Base-by-base conservation (phyloP, 2,113 vertebrate species). In the Osmerus mordax region DNA sequence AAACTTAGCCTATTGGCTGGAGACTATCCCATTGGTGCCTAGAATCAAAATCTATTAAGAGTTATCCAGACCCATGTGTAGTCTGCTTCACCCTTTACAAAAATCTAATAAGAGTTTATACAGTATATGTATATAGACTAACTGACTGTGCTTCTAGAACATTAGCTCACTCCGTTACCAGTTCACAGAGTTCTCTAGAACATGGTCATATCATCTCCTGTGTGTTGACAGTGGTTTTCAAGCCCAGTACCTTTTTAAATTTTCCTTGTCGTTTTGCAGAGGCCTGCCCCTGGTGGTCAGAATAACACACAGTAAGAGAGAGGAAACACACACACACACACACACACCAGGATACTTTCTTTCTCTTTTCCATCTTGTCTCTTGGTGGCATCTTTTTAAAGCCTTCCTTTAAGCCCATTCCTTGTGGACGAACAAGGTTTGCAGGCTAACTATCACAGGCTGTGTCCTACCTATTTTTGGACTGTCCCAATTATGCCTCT, bases 251-350 rank as follows among this genome's bases (percentile, higher is more conserved):
- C 97, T 99, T 98, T 98, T 98, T 98, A 97, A 94, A 97, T 92
- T 99, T 99, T 94, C 97, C 94, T 97, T 99, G 97, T 91, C 97
- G 96, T 88, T 99, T 98, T 96, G 97, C 95, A 94, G 96, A 94
- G 92, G 97, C 95, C 96, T 98, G 97, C 91, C 95, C 97, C 97
- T 99, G 97, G 96, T 96, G 97, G 96, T 98, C 95, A 98, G 95
- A 99, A 99, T 86, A 96, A 97, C 96, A 99, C 92, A 97, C 91
- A 93, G 94, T 98, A 73, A 91, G 90, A 86, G 77, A 88, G 93
- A 97, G 96, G 96, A 94, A 93, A 95, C 91, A 89, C 73, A 86
- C 32, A 94, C 87, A 91, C 21, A 21, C 21, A 21, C 89, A 92
- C 84, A 92, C 91, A 95, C 90, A 94, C 91, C 90, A 94, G 92